phyloP scores from a whole-genome alignment of 2,113 vertebrate species.

The Oryctolagus cuniculus region mOryCun1.1 NC_091443.1:34172001-34172500 shows the following conservation, averaged over 20 bases:
- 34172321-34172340: not conserved
- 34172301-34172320: not conserved
- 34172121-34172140: no score
- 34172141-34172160: no score
- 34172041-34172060: no score
- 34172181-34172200: no score
- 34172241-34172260: not conserved
- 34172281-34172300: not conserved
- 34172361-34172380: not conserved
- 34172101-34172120: no score
- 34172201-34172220: no score
- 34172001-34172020: no score
- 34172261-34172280: not conserved
- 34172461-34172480: not conserved
- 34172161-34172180: no score
- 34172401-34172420: not conserved
- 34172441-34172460: not conserved
- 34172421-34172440: not conserved
- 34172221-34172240: not conserved
- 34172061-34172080: no score
- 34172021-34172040: no score
- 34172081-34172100: no score
- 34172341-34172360: not conserved
- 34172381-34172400: not conserved
- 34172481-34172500: not conserved